Evolutionary conservation across 2,113 vertebrate species (phyloP).

Genomic region (Austrofundulus limnaeus): DNA sequence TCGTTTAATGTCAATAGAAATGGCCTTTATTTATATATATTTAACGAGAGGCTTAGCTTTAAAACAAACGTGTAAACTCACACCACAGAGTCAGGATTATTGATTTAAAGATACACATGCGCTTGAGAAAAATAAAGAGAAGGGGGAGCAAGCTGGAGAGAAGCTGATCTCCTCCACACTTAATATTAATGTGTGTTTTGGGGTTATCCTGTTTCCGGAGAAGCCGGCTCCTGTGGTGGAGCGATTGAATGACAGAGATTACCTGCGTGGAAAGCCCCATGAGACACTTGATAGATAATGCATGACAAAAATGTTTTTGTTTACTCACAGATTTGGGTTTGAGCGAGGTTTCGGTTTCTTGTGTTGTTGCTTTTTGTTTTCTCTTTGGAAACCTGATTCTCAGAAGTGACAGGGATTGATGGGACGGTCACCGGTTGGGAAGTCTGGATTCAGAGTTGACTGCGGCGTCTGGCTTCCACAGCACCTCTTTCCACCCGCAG

Average conservation of each 20-base stretch:
- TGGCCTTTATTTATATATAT: background rate
- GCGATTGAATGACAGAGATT: constrained; percentile 73
- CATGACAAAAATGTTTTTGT: constrained; percentile 64
- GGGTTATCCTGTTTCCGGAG: constrained; percentile 67
- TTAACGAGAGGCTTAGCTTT: background rate
- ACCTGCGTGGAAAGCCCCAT: constrained; percentile 66
- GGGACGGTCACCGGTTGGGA: constrained; percentile 25
- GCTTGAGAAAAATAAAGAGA: constrained; percentile 45
- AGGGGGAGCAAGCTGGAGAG: constrained; percentile 34
- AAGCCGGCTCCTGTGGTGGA: constrained; percentile 61
- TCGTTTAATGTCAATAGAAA: constrained; percentile 24
- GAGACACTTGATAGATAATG: constrained; percentile 68
- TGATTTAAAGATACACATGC: constrained; percentile 53
- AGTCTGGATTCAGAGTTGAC: constrained; percentile 37
- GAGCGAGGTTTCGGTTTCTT: constrained; percentile 49
- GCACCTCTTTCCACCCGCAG: constrained; percentile 20
- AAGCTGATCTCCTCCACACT: constrained; percentile 64
- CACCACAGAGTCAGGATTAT: constrained; percentile 19
- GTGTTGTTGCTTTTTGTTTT: constrained; percentile 49
- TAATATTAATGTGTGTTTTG: constrained; percentile 78
- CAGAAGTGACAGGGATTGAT: constrained; percentile 36
- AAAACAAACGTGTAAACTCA: constrained; percentile 19
- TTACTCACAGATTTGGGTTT: constrained; percentile 59
- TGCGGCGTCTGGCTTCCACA: constrained; percentile 29
- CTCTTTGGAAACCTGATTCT: constrained; percentile 53